These are phyloP conservation scores for Eristalinus aeneus DNA, from an alignment of 2,888 invertebrate species.

Conservation along the genomic window DNA sequence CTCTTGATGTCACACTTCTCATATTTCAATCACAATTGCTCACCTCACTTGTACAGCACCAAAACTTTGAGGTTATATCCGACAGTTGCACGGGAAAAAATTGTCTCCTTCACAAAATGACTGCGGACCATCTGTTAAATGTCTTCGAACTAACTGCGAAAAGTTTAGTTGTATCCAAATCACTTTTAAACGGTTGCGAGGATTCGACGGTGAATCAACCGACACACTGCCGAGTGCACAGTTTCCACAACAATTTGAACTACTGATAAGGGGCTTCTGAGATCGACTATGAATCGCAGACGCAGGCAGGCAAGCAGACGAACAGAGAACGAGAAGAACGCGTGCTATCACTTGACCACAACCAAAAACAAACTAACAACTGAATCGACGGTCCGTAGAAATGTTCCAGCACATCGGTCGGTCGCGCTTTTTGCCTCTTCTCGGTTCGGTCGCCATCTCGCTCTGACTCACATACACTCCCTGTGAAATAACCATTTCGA, in stretches of 20 bases:
- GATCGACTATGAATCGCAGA: neutral
- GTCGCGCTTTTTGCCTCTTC: constrained; percentile 59
- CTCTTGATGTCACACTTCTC: neutral
- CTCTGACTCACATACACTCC: constrained; percentile 32
- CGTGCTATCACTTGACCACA: constrained; percentile 68
- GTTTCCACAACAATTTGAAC: neutral
- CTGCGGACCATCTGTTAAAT: neutral
- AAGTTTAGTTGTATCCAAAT: neutral
- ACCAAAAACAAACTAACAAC: constrained; percentile 70
- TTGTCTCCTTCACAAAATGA: neutral
- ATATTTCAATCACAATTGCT: neutral
- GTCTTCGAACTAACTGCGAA: neutral
- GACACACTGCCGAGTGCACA: neutral
- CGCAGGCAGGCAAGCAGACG: neutral
- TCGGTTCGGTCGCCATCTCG: constrained; percentile 39
- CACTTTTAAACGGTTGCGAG: neutral
- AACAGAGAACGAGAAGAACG: constrained; percentile 39
- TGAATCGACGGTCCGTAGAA: constrained; percentile 66
- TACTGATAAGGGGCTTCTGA: neutral
- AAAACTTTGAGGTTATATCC: constrained; percentile 15
- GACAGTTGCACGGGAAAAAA: neutral
- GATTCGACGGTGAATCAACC: neutral
- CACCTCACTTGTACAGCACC: constrained; percentile 13
- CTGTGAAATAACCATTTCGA: constrained; percentile 68
- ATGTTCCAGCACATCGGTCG: constrained; percentile 63